Conservation (phyloP, 2,113 vertebrate species). For the Cheirogaleus medius region DNA sequence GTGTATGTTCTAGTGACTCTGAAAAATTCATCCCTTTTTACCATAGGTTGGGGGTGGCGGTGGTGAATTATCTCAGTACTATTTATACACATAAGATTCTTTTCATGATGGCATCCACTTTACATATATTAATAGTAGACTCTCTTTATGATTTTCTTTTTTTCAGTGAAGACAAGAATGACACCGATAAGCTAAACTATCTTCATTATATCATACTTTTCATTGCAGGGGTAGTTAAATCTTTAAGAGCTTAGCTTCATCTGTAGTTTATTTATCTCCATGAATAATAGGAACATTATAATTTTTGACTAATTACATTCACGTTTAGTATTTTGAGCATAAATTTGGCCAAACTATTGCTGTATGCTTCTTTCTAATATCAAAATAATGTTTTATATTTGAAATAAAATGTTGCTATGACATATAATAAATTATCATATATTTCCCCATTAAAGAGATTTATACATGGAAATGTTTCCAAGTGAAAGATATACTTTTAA, state of each 20-base stretch:
- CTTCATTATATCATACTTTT: neutral
- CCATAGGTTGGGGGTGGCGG: neutral
- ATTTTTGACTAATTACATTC: neutral
- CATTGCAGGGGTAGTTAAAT: neutral
- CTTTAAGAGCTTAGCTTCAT: neutral
- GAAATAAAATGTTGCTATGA: neutral
- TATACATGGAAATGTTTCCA: constrained; percentile 71
- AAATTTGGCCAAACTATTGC: neutral
- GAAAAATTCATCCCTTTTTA: neutral
- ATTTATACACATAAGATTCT: neutral
- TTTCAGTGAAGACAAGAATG: neutral
- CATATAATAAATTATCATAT: neutral
- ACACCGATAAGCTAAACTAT: neutral
- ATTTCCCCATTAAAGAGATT: constrained; percentile 54
- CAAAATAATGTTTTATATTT: neutral
- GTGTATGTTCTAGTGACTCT: neutral
- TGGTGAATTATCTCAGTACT: neutral
- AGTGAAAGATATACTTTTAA: constrained; percentile 27
- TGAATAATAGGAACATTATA: neutral
- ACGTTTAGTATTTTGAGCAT: neutral
- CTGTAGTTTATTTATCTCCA: neutral
- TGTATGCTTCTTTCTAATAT: neutral
- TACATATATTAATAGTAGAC: neutral
- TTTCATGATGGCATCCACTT: neutral
- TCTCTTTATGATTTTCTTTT: neutral